A percentile compares a stretch with the other conserved stretches of the same genome.
Evolutionary conservation across 2,888 invertebrate genomes (phyloP).

Genomic region (Brachynemurus nebulosus): DNA sequence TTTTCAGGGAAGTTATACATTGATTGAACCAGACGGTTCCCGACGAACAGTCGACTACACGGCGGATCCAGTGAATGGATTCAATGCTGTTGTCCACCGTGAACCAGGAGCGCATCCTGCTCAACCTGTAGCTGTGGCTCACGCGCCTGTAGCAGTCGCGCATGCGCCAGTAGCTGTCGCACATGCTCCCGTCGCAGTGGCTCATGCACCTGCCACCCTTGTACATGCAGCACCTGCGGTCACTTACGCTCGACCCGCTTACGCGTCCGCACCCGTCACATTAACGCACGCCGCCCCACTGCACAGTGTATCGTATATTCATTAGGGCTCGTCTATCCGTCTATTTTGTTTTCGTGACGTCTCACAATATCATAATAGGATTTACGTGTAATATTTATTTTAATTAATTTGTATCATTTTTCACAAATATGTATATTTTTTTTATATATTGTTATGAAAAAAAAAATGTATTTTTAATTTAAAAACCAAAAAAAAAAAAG

Average conservation of each 20-base stretch:
- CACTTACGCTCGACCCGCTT: conserved; percentile 29
- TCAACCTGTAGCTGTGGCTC: conserved; percentile 13
- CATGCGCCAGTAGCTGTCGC: conserved; percentile 18
- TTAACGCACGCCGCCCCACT: conserved; percentile 17
- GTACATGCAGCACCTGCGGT: conserved; percentile 19
- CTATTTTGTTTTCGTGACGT: too few species aligned
- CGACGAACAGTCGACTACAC: conserved; percentile 8
- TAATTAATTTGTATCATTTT: too few species aligned
- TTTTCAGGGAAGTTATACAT: conserved; percentile 6
- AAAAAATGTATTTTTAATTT: too few species aligned
- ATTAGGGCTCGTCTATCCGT: too few species aligned
- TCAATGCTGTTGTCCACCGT: conserved; percentile 7
- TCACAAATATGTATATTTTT: too few species aligned
- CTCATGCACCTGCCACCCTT: conserved; percentile 29
- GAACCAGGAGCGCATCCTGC: conserved; percentile 6
- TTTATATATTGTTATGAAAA: too few species aligned
- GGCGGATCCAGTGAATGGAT: conserved; percentile 8
- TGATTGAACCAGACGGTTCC: conserved; percentile 7
- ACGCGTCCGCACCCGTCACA: conserved; percentile 16
- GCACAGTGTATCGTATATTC: conserved; percentile 5
- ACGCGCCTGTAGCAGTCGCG: conserved; percentile 11
- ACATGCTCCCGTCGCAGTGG: conserved; percentile 25
- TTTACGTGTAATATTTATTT: too few species aligned
- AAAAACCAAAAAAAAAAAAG: too few species aligned
- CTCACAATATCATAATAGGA: too few species aligned